phyloP scores from a whole-genome alignment of 2,888 invertebrate species.

The Hirtodrosophila histrioides region DNA sequence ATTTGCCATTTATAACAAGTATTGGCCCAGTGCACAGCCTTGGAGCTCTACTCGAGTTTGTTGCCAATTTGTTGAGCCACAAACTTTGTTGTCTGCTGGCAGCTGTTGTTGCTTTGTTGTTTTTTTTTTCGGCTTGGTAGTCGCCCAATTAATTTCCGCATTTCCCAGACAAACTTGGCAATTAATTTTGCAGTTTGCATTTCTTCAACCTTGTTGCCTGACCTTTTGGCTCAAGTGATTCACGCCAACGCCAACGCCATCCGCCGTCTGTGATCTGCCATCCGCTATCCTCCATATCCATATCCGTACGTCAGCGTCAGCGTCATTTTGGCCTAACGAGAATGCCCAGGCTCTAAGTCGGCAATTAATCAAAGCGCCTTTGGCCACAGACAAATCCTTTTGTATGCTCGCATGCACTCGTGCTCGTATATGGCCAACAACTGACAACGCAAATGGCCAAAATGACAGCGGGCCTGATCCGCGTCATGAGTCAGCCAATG shows the following conservation, averaged over 20 bases:
- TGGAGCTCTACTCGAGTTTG: conserved; percentile 60
- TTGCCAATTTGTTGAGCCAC: conserved; percentile 75
- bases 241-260: conserved; percentile 72
- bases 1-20: conserved; percentile 71
- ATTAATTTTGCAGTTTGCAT: conserved; percentile 77
- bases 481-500: conserved; percentile 78
- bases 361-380: conserved; percentile 79
- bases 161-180: conserved; percentile 76
- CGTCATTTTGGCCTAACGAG: conserved; percentile 56
- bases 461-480: conserved; percentile 72
- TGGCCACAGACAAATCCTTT: conserved; percentile 76
- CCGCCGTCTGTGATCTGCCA: conserved; percentile 5
- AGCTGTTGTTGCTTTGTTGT: conserved; percentile 7
- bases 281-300: conserved; percentile 8
- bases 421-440: conserved; percentile 71
- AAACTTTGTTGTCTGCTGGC: conserved; percentile 37
- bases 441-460: conserved; percentile 79
- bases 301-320: conserved; percentile 39
- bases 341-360: conserved; percentile 72
- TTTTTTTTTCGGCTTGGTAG: conserved; percentile 39
- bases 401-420: conserved; percentile 42
- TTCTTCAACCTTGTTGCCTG: conserved; percentile 79
- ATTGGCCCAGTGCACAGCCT: conserved; percentile 53
- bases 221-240: conserved; percentile 79
- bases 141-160: conserved; percentile 80